Conservation (phyloP, 1,140 invertebrate species). For the Bilobella aurantiaca region DNA sequence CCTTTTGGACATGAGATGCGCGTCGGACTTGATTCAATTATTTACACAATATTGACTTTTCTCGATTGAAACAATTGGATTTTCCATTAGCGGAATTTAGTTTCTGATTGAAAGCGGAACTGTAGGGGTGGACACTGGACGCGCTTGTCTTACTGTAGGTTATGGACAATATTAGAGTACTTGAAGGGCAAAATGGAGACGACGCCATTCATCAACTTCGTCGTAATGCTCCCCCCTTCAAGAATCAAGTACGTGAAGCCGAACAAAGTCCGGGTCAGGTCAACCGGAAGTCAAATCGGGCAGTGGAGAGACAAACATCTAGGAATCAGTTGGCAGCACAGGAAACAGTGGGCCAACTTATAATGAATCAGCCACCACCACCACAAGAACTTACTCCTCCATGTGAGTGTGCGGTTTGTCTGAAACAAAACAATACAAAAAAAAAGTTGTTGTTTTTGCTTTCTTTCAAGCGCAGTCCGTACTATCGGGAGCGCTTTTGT, state of each 20-base stretch:
- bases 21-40: neutral
- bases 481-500: too few relatives aligned
- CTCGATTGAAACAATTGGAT: neutral
- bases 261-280: too few relatives aligned
- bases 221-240: neutral
- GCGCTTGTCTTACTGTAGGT: neutral
- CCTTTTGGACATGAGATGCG: neutral
- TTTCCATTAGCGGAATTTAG: neutral
- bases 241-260: too few relatives aligned
- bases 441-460: too few relatives aligned
- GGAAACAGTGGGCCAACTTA: neutral
- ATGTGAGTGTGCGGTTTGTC: too few relatives aligned
- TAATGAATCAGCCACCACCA: neutral
- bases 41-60: neutral
- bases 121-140: neutral
- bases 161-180: too few relatives aligned
- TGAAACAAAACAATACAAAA: too few relatives aligned
- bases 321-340: constrained; percentile 2
- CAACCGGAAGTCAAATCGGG: too few relatives aligned
- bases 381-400: too few relatives aligned
- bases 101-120: neutral
- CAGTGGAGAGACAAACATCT: too few relatives aligned
- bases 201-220: neutral
- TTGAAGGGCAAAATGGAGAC: too few relatives aligned
- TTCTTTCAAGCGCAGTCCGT: too few relatives aligned